Base-by-base conservation (phyloP, 2,888 invertebrate genomes). In the Autographa pulchrina region DNA sequence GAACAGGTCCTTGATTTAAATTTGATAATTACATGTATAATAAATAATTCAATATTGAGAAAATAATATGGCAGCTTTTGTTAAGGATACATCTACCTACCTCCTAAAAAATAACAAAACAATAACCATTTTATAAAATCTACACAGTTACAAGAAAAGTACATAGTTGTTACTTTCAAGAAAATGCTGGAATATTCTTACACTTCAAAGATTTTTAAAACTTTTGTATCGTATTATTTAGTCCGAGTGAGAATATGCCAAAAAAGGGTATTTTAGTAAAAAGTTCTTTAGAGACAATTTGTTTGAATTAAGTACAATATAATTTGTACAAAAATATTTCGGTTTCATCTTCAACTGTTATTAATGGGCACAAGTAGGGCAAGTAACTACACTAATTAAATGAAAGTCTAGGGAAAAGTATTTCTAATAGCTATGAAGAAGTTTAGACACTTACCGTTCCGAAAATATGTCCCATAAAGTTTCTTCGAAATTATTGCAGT, bases 381-480 rank as follows among this genome's bases (percentile, higher is more conserved):
- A 80, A 61, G 56, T 68, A 72, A 54, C 14, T 35, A 66, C 60
- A 60, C 25, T 67, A 63, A 48, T 54, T 72, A 60, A 41, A 77
- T 74, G 72, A 68, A 80, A 71, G 69, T 72, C 68, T 72, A 78
- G 63, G 76, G 60, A 65, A 43, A 43, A 16, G 65, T 79, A 74
- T 81, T 79, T 81, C 77, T 70, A 65, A 20, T 69, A 62, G 20
- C 59, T 69, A 52, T 18, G 18, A 61, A 62, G 16, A 14, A 41
- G 58, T 65, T 32, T 72, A 72, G 67, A 25, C 67, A 88, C 91
- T 88, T 74, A 91, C 91, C 86, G 85, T 86, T 83, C 68, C 77
- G 72, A 79, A 81, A 75, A 77, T 84, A 77, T 83, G 83, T 88
- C 82, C 90, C 91, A 91, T 91, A 89, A 83, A 90, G 82, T 80